Base-by-base conservation (phyloP, 2,113 vertebrate genomes). In the Mobula birostris region DNA sequence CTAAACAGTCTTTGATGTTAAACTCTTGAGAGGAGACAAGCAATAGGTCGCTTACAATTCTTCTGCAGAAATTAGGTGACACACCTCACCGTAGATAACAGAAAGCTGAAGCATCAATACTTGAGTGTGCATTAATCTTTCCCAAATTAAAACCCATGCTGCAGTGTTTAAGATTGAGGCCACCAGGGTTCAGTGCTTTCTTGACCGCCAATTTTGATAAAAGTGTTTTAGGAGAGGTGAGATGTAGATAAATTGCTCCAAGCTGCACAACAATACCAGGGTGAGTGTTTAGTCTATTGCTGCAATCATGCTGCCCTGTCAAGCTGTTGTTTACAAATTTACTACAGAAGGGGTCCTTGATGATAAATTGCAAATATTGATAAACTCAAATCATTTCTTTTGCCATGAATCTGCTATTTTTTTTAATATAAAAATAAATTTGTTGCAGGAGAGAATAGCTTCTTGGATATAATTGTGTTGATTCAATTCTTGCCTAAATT, bases 181-280 rank as follows among this genome's bases (percentile, higher is more conserved):
- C 97, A 97, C 97, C 96, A 96, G 96, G 97, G 97, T 97, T 97
- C 97, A 97, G 96, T 95, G 96, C 97, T 95, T 97, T 74, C 96
- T 97, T 97, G 97, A 98, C 97, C 98, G 97, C 98, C 98, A 98
- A 97, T 98, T 99, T 97, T 98, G 98, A 98, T 99, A 98, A 98
- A 98, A 98, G 97, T 98, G 98, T 97, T 98, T 98, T 98, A 98
- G 97, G 98, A 98, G 98, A 97, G 96, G 96, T 95, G 96, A 98
- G 98, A 99, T 98, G 97, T 97, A 99, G 98, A 99, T 98, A 98
- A 98, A 99, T 98, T 98, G 97, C 97, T 96, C 95, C 29, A 80
- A 95, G 96, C 96, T 94, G 95, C 95, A 95, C 96, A 96, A 96
- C 96, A 96, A 94, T 96, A 95, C 32, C 95, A 27, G 8, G 95